phyloP scores from a whole-genome alignment of 2,888 invertebrate species.

The Busseola fusca region DNA sequence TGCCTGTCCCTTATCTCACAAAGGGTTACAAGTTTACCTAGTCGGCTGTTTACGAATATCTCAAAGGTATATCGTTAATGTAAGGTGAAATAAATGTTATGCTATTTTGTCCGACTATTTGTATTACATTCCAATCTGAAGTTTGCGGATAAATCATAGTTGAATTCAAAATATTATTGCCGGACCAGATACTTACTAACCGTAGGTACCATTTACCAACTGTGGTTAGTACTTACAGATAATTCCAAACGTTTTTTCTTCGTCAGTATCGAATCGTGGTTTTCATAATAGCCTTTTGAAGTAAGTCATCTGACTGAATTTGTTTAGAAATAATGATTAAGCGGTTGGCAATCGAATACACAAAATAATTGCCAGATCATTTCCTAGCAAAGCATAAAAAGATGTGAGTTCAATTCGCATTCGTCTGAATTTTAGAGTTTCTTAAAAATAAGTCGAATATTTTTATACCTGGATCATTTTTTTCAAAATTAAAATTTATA shows the following conservation, averaged over 20 bases:
- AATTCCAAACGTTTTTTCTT: conserved; percentile 1
- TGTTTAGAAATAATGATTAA: not conserved
- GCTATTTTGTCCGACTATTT: conserved; percentile 29
- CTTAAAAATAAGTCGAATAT: too few relatives aligned
- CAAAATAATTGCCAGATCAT: too few relatives aligned
- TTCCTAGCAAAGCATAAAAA: too few relatives aligned
- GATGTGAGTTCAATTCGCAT: too few relatives aligned
- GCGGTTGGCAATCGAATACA: too few relatives aligned
- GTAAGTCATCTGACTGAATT: not conserved
- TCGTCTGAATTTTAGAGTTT: too few relatives aligned
- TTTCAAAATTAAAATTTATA: too few relatives aligned
- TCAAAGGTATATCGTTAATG: conserved; percentile 16
- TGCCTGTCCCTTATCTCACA: conserved; percentile 46
- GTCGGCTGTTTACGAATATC: conserved; percentile 33
- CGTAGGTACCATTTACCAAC: too few relatives aligned
- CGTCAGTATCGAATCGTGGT: too few relatives aligned
- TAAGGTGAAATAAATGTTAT: conserved; percentile 42
- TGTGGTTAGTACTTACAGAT: not conserved
- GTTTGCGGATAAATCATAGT: conserved; percentile 24
- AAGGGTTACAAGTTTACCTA: conserved; percentile 55
- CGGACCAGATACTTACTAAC: conserved; percentile 14
- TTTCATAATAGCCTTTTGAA: not conserved
- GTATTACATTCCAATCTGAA: conserved; percentile 33
- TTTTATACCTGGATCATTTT: too few relatives aligned
- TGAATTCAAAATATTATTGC: conserved; percentile 34